These are phyloP conservation scores for Mimachlamys varia DNA, from an alignment of 2,888 invertebrate genomes.

Conservation along the genomic window DNA sequence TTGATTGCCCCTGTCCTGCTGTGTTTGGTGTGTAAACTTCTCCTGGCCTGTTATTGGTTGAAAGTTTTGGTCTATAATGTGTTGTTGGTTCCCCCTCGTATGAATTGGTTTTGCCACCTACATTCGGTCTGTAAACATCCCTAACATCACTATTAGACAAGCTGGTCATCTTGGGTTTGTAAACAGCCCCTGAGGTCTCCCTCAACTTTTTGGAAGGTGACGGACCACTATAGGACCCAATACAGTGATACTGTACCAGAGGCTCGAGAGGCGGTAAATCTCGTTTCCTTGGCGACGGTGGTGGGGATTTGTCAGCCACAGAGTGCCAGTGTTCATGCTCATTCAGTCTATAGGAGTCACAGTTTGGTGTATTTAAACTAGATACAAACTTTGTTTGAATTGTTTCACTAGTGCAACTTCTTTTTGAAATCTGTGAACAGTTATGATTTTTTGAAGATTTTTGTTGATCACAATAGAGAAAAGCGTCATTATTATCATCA, in stretches of 20 bases:
- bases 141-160: neutral
- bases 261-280: neutral
- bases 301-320: neutral
- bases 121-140: neutral
- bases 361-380: neutral
- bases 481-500: neutral
- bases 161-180: neutral
- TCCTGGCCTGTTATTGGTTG: neutral
- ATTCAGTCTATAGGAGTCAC: neutral
- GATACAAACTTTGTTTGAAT: neutral
- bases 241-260: slow-evolving; percentile 9
- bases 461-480: neutral
- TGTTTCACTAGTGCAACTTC: neutral
- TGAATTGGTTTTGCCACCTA: neutral
- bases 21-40: neutral
- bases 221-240: neutral
- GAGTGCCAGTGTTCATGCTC: neutral
- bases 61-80: neutral
- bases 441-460: neutral
- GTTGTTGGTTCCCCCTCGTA: neutral
- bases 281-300: neutral
- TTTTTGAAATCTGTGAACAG: neutral
- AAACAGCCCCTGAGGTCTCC: neutral
- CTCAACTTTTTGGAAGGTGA: neutral
- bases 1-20: neutral